Conservation (phyloP, 1,140 invertebrate genomes). For the Bombus sibiricus region DNA sequence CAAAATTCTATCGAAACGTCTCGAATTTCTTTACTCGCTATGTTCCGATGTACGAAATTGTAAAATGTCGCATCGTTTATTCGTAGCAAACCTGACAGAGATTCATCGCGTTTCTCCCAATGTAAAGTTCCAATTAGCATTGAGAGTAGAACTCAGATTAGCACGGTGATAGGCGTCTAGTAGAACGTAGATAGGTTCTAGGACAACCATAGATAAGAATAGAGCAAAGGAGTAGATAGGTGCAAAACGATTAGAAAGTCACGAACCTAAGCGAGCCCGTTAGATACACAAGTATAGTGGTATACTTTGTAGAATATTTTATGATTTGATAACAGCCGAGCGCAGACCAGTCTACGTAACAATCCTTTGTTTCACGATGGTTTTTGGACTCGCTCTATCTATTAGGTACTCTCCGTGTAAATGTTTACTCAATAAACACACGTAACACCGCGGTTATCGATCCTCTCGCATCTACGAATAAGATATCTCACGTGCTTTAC, state of each 20-base stretch:
- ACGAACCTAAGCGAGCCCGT: not conserved
- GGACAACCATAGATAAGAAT: not conserved
- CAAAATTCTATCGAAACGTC: too few species aligned
- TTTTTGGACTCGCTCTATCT: too few species aligned
- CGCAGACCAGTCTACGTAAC: not conserved
- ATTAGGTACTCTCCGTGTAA: too few species aligned
- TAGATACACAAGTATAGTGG: not conserved
- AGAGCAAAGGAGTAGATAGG: not conserved
- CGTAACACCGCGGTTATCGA: too few species aligned
- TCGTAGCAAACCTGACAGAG: not conserved
- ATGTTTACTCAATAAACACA: too few species aligned
- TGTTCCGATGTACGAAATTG: too few species aligned
- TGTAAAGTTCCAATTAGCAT: not conserved
- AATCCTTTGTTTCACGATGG: not conserved
- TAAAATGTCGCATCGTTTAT: too few species aligned
- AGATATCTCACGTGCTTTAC: too few species aligned
- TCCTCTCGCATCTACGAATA: too few species aligned
- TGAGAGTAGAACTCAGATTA: not conserved
- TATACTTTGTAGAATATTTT: not conserved
- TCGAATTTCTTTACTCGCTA: too few species aligned
- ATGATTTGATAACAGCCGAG: not conserved
- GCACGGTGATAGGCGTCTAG: not conserved
- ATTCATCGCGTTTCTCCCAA: not conserved
- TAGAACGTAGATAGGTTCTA: not conserved
- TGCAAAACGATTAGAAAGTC: conserved; percentile 1